phyloP scores from a whole-genome alignment of 2,888 invertebrate species.

The Agrochola lota region DNA sequence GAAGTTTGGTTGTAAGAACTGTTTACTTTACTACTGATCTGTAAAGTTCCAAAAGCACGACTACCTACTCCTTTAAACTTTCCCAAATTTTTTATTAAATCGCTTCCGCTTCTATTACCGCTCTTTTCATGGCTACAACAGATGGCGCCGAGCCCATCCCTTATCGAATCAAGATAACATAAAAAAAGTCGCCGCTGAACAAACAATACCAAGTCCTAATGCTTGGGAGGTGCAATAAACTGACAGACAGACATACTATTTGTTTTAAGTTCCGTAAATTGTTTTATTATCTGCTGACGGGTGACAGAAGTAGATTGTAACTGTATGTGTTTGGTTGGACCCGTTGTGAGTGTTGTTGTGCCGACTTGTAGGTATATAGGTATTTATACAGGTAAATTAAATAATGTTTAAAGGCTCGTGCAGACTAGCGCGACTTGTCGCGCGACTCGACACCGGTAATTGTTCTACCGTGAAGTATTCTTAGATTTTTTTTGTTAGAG shows the following conservation, averaged over 20 bases:
- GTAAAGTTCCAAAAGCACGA: too few relatives aligned
- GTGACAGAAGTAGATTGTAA: conserved; percentile 34
- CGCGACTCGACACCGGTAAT: too few relatives aligned
- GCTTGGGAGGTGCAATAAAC: conserved; percentile 54
- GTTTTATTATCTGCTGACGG: conserved; percentile 54
- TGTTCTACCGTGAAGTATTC: too few relatives aligned
- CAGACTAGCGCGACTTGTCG: too few relatives aligned
- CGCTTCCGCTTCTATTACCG: conserved; percentile 6
- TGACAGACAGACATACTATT: conserved; percentile 18
- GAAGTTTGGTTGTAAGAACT: too few relatives aligned
- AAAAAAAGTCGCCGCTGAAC: conserved; percentile 71
- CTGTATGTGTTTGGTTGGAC: neutral
- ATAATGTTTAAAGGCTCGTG: too few relatives aligned
- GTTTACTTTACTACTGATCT: too few relatives aligned
- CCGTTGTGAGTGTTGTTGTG: neutral
- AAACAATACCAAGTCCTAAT: conserved; percentile 67
- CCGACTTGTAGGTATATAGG: neutral
- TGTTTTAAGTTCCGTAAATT: conserved; percentile 55
- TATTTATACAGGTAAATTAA: too few relatives aligned
- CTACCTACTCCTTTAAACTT: too few relatives aligned
- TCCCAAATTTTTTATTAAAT: neutral
- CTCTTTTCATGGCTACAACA: conserved; percentile 51
- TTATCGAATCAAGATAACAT: conserved; percentile 75
- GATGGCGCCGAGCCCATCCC: conserved; percentile 67
- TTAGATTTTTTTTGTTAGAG: too few relatives aligned